A percentile compares a stretch with the other conserved stretches of the same genome.
phyloP scores from a whole-genome alignment of 2,797 vertebrate species.

The Dallia pectoralis region DNA sequence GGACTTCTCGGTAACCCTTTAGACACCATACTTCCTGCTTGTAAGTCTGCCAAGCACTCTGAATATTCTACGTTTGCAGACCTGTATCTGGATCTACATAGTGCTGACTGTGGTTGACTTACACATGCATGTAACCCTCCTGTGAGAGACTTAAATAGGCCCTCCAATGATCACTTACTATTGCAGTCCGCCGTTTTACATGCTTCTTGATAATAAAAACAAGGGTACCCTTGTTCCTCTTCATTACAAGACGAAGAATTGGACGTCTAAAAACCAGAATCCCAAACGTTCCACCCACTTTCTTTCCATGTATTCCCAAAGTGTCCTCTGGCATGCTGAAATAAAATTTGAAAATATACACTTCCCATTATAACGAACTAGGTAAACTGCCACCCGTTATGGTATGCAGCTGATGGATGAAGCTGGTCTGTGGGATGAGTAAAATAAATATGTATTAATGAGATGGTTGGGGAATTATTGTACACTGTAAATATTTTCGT shows the following conservation, averaged over 20 bases:
- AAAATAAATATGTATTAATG: too few species aligned
- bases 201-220: background rate
- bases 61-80: background rate
- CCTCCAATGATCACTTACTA: background rate
- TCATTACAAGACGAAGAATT: background rate
- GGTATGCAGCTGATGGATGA: too few species aligned
- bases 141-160: background rate
- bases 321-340: background rate
- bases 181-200: background rate
- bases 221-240: background rate
- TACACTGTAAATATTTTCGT: too few species aligned
- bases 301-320: background rate
- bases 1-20: background rate
- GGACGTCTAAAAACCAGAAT: background rate
- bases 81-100: background rate
- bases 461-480: too few species aligned
- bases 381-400: too few species aligned
- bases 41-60: background rate
- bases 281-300: background rate
- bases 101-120: background rate
- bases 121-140: background rate
- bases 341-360: too few species aligned
- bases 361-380: too few species aligned
- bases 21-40: background rate
- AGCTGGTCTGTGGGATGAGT: too few species aligned